These are phyloP conservation scores for Bothrops jararaca DNA, from an alignment of 2,113 vertebrate genomes.

Conservation along the genomic window DNA sequence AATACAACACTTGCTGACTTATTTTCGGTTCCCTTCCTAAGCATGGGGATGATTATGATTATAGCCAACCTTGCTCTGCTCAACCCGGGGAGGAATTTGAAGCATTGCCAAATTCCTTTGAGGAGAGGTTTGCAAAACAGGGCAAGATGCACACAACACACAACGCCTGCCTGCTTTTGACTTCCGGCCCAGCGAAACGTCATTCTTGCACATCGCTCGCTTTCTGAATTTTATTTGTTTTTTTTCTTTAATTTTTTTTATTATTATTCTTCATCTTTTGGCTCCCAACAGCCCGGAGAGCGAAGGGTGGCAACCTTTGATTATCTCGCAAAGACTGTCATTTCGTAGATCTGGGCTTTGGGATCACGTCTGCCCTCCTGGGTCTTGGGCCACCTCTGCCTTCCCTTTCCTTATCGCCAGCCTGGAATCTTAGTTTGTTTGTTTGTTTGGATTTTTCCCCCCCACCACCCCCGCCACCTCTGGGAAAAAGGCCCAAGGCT, in stretches of 20 bases:
- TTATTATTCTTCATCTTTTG: too few species aligned
- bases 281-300: background rate
- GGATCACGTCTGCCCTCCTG: accelerated
- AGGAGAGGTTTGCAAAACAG: background rate
- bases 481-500: background rate
- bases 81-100: background rate
- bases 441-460: too few species aligned
- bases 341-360: background rate
- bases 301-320: background rate
- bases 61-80: background rate
- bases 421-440: background rate
- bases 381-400: background rate
- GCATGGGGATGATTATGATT: background rate
- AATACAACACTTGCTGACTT: too few species aligned
- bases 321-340: background rate
- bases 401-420: background rate
- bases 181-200: background rate
- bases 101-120: background rate
- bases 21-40: too few species aligned
- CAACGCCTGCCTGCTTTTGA: background rate
- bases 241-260: too few species aligned
- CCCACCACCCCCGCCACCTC: too few species aligned
- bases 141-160: background rate
- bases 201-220: too few species aligned
- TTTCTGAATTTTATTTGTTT: too few species aligned